Base-by-base conservation (phyloP, 2,888 invertebrate species). In the Heliconius cydno region DNA sequence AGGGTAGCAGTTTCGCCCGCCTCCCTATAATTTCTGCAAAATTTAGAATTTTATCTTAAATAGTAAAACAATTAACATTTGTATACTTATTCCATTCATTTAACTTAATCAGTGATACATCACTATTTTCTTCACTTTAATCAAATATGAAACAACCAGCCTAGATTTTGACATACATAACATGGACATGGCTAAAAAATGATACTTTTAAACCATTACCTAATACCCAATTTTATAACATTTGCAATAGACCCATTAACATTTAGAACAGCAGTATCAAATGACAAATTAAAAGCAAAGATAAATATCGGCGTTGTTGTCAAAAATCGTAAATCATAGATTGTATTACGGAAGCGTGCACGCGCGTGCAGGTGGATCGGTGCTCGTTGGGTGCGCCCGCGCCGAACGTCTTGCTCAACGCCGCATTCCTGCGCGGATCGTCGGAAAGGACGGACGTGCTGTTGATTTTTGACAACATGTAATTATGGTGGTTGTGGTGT, bases 341-440 rank as follows among this genome's bases (percentile, higher is more conserved):
- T 57, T 66, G 75, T 76, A 68, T 78, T 78, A 77, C 79, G 75
- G 77, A 78, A 78, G 80, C 78, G 78, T 19, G 86, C 34, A 34
- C 34, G 34, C 92, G 86, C 34, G 34, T 92, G 86, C 92, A 92
- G 91, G 91, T 92, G 91, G 85, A 88, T 87, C 5, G 30, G 30
- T 30, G 30, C 30, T 30, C 87, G 85, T 87, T 86, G 85, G 89
- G 90, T 88, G 89, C 88, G 90, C 87, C 85, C 84, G 86, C 88
- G 83, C 84, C 70, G 77, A 77, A 88, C 89, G 90, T 90, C 86
- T 91, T 91, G 88, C 90, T 86, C 89, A 90, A 91, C 88, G 78
- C 91, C 92, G 91, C 92, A 91, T 92, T 91, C 92, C 91, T 85
- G 78, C 85, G 84, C 77, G 85, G 85, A 84, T 84, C 87, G 85